Conservation (phyloP, 2,888 invertebrate genomes). For the Caenorhabditis japonica region DNA sequence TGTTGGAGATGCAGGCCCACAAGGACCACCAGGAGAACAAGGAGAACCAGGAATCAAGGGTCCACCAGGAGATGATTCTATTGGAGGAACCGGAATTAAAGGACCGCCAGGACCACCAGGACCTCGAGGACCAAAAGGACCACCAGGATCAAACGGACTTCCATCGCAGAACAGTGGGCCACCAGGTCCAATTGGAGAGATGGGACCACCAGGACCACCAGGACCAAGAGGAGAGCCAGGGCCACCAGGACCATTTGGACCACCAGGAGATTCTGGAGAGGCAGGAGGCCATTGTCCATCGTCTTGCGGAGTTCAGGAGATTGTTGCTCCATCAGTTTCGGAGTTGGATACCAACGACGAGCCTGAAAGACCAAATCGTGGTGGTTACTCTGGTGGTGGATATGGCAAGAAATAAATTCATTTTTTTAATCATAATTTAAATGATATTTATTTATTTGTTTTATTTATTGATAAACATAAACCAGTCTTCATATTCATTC, state of each 20-base stretch:
- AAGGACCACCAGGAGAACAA: constrained; percentile 71
- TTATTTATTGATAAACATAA: no score
- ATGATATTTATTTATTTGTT: no score
- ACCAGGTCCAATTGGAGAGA: constrained; percentile 73
- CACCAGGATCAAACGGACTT: constrained; percentile 74
- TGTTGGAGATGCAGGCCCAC: constrained; percentile 73
- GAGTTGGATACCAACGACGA: constrained; percentile 66
- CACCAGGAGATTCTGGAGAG: constrained; percentile 75
- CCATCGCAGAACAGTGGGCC: constrained; percentile 75
- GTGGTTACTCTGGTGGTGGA: constrained; percentile 50
- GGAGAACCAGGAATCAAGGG: constrained; percentile 76
- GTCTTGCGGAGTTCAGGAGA: constrained; percentile 75
- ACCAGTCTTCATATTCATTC: no score
- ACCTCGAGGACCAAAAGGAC: constrained; percentile 75
- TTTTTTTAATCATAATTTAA: no score
- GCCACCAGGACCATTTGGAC: constrained; percentile 73
- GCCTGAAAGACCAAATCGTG: constrained; percentile 43
- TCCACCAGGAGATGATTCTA: constrained; percentile 76
- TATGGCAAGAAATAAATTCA: constrained; percentile 55
- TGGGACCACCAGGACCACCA: constrained; percentile 72
- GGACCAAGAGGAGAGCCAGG: constrained; percentile 75
- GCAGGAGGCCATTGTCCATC: constrained; percentile 76
- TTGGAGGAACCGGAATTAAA: constrained; percentile 76
- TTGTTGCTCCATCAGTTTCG: constrained; percentile 73
- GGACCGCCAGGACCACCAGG: constrained; percentile 76